phyloP scores from a whole-genome alignment of 2,888 invertebrate genomes.

The Pilophorus perplexus region DNA sequence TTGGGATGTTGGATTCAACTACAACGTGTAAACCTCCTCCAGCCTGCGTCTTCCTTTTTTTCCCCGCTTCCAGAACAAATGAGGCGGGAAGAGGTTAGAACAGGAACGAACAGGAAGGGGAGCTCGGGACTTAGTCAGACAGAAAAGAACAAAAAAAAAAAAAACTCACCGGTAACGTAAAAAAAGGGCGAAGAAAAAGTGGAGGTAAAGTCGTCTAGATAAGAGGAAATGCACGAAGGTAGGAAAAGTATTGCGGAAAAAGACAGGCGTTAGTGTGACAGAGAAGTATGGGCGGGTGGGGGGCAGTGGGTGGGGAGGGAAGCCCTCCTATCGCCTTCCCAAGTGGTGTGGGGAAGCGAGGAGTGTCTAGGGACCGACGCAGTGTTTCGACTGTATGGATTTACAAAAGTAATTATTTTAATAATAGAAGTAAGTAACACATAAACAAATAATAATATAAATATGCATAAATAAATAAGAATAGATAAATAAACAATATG shows the following conservation, averaged over 20 bases:
- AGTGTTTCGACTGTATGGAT: no score
- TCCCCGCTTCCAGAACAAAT: not conserved
- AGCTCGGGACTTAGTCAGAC: not conserved
- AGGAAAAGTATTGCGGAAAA: slow-evolving; percentile 26
- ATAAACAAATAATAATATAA: no score
- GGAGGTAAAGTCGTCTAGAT: slow-evolving; percentile 24
- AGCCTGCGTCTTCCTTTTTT: no score
- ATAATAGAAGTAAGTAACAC: no score
- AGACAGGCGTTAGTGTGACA: slow-evolving; percentile 31
- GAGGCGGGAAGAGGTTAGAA: not conserved
- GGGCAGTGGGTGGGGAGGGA: not conserved
- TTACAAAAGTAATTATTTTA: no score
- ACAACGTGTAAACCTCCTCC: no score
- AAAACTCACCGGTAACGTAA: not conserved
- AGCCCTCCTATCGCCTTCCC: slow-evolving; percentile 1
- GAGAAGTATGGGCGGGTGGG: slow-evolving; percentile 12
- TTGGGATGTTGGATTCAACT: no score
- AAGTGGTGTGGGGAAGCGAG: not conserved
- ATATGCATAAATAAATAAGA: no score
- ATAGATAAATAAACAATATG: no score
- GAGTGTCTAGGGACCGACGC: no score
- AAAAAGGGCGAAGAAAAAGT: not conserved
- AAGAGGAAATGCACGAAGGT: slow-evolving; percentile 18
- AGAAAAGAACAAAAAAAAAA: not conserved
- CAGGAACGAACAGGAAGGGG: not conserved